These are phyloP conservation scores for Sebastes minor DNA, from an alignment of 2,797 vertebrate genomes.

Conservation along the genomic window DNA sequence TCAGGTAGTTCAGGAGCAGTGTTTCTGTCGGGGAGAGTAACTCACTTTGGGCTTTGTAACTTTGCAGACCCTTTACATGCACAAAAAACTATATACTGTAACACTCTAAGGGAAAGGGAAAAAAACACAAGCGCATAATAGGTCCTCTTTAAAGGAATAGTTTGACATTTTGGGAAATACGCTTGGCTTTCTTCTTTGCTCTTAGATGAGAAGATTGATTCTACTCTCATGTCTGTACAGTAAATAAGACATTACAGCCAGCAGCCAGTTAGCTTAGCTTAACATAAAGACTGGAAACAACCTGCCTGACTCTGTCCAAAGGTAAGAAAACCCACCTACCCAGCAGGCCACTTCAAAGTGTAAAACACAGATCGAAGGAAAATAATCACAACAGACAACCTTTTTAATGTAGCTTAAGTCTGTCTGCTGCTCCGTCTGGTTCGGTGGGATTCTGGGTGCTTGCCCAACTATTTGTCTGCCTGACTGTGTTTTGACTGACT, in stretches of 20 bases:
- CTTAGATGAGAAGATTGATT: not conserved
- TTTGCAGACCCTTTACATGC: too few species aligned
- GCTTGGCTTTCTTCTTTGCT: not conserved
- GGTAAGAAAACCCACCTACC: not conserved
- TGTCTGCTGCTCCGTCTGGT: conserved; percentile 24
- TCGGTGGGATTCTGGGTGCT: conserved; percentile 29
- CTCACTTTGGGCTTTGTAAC: too few species aligned
- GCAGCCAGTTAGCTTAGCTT: not conserved
- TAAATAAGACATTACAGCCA: not conserved
- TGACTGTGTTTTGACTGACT: conserved; percentile 27
- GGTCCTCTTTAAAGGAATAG: not conserved
- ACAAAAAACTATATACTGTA: too few species aligned
- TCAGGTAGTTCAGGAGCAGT: too few species aligned
- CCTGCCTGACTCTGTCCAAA: not conserved
- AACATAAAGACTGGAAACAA: not conserved
- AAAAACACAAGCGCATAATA: too few species aligned
- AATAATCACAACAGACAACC: not conserved
- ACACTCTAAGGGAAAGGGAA: too few species aligned
- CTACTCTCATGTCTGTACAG: not conserved
- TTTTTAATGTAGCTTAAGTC: not conserved
- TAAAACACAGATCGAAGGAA: not conserved
- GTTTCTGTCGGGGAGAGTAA: too few species aligned
- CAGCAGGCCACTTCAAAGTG: not conserved
- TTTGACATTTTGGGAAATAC: not conserved
- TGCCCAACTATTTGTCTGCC: conserved; percentile 29